Evolutionary conservation across 2,888 invertebrate genomes (phyloP).

Genomic region (Liodrosophila aerea): DNA sequence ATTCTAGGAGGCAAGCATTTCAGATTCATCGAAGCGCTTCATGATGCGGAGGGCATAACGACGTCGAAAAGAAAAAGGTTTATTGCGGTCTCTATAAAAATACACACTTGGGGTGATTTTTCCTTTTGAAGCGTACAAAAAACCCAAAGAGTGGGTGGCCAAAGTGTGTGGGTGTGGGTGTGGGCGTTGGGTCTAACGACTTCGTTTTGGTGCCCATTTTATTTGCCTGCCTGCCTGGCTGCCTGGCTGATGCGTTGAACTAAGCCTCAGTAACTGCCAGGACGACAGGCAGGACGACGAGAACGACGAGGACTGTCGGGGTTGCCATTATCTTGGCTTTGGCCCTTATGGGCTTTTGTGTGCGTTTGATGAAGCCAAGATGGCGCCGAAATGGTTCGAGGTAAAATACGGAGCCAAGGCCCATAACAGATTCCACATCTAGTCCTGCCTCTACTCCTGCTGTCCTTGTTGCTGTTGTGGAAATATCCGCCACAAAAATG

Average conservation of each 20-base stretch:
- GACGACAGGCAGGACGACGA: no score
- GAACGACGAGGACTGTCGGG: no score
- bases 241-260: conserved; percentile 43
- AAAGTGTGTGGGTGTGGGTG: conserved; percentile 15
- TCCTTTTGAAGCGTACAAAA: conserved; percentile 68
- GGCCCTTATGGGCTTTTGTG: conserved; percentile 75
- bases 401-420: conserved; percentile 44
- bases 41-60: conserved; percentile 24
- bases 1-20: conserved; percentile 41
- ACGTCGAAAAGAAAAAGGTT: conserved; percentile 67
- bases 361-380: conserved; percentile 77
- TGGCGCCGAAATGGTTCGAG: conserved; percentile 67
- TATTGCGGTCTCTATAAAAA: conserved; percentile 78
- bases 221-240: conserved; percentile 62
- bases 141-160: conserved; percentile 32
- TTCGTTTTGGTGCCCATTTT: conserved; percentile 73
- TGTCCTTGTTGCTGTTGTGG: conserved; percentile 24
- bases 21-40: conserved; percentile 59
- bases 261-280: conserved; percentile 36
- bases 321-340: conserved; percentile 73
- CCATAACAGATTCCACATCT: not conserved
- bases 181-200: conserved; percentile 62
- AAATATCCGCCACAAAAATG: conserved; percentile 77
- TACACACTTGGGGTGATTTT: conserved; percentile 76
- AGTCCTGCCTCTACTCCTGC: not conserved